phyloP scores from a whole-genome alignment of 2,113 vertebrate species.

The Mystacornis crossleyi region DNA sequence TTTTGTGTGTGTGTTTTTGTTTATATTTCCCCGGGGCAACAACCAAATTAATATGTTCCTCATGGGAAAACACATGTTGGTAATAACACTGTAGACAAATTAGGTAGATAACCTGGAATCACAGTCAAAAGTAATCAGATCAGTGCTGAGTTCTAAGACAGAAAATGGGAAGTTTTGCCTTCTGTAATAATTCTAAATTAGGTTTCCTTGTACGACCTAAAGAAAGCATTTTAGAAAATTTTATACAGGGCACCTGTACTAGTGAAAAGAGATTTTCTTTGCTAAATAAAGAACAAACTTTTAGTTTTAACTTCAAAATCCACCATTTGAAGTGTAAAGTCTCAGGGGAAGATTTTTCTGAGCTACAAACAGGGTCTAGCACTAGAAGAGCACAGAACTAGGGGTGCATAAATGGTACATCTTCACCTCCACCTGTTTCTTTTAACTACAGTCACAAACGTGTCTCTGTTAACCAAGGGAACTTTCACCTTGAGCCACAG shows the following conservation, averaged over 20 bases:
- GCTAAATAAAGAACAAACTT: not conserved
- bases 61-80: conserved; percentile 44
- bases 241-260: not conserved
- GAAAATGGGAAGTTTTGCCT: conserved; percentile 6
- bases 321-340: not conserved
- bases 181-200: conserved; percentile 28
- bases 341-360: not conserved
- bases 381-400: not conserved
- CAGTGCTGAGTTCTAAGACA: not conserved
- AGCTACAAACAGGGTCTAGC: not conserved
- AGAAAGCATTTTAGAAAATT: not conserved
- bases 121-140: conserved; percentile 51
- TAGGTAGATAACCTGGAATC: conserved; percentile 58
- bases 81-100: conserved; percentile 42
- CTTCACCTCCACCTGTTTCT: not conserved
- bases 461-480: not conserved
- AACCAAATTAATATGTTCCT: conserved; percentile 38
- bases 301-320: not conserved
- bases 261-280: not conserved
- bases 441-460: not conserved
- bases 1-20: not conserved
- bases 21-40: conserved; percentile 33
- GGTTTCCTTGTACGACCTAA: not conserved
- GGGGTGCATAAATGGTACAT: not conserved
- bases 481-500: not conserved